phyloP scores from a whole-genome alignment of 2,797 vertebrate species.

The Gorsachius magnificus region DNA sequence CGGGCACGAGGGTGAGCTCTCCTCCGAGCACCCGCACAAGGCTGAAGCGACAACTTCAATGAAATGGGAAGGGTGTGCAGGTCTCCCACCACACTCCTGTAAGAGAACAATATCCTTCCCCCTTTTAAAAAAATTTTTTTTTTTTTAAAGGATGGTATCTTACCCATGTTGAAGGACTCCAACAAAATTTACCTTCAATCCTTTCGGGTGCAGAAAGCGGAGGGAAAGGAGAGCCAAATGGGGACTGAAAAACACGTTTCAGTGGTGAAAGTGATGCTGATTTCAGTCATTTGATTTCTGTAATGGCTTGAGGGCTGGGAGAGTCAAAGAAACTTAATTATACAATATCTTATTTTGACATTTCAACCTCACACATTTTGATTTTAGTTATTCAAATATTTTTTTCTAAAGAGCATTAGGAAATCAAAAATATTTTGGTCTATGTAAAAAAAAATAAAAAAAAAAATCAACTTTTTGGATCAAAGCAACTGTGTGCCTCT shows the following conservation, averaged over 20 bases:
- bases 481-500: background rate
- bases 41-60: background rate
- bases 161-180: background rate
- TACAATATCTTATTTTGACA: background rate
- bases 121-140: background rate
- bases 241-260: background rate
- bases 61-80: background rate
- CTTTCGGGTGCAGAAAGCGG: background rate
- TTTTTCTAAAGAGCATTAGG: background rate
- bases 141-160: background rate
- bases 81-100: background rate
- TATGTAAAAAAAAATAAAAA: background rate
- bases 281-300: background rate
- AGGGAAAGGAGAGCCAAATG: background rate
- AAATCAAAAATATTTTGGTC: background rate
- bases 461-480: background rate
- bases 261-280: background rate
- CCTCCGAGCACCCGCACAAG: background rate
- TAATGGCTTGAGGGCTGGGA: background rate
- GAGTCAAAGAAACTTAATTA: background rate
- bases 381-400: background rate
- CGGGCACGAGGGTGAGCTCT: background rate
- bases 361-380: background rate
- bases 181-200: background rate
- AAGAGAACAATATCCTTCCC: fast-evolving